Conservation (phyloP, 2,113 vertebrate genomes). For the Corydoras maculifer region DNA sequence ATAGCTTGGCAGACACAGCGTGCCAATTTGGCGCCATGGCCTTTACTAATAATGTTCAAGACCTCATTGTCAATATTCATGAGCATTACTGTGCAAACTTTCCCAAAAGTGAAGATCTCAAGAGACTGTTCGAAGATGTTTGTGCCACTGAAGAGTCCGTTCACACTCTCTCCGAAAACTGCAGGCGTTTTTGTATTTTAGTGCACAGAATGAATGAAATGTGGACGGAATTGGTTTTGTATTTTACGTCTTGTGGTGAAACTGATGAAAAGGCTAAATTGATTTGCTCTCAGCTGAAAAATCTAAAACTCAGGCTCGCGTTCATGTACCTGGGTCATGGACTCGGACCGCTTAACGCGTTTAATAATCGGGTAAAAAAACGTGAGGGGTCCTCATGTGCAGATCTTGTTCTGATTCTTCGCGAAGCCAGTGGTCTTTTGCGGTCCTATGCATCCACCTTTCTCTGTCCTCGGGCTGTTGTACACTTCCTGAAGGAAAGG, state of each 20-base stretch:
- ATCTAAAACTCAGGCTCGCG: slow-evolving; percentile 54
- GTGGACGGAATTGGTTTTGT: slow-evolving; percentile 57
- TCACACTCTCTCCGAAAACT: slow-evolving; percentile 38
- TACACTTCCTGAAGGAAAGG: slow-evolving; percentile 51
- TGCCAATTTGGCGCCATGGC: slow-evolving; percentile 49
- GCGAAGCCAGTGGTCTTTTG: slow-evolving; percentile 55
- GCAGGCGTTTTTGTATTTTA: slow-evolving; percentile 49
- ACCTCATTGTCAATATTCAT: slow-evolving; percentile 55
- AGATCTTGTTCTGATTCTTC: slow-evolving; percentile 50
- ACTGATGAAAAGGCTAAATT: slow-evolving; percentile 42
- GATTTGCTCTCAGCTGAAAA: slow-evolving; percentile 55
- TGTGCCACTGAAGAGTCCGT: slow-evolving; percentile 26
- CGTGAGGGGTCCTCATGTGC: slow-evolving; percentile 34
- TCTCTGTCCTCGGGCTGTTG: slow-evolving; percentile 54
- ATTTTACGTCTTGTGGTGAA: slow-evolving; percentile 50
- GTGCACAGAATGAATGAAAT: slow-evolving; percentile 50
- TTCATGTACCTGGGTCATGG: slow-evolving; percentile 60
- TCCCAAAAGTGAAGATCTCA: slow-evolving; percentile 47
- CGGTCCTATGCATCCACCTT: slow-evolving; percentile 56
- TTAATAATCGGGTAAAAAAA: slow-evolving; percentile 49
- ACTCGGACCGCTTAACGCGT: slow-evolving; percentile 56
- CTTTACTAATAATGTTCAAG: slow-evolving; percentile 45
- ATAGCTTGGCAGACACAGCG: slow-evolving; percentile 49
- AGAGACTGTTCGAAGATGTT: slow-evolving; percentile 51
- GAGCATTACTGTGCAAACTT: slow-evolving; percentile 46